These are phyloP conservation scores for Aleiodes leptofemur DNA, from an alignment of 2,888 invertebrate genomes.

Conservation along the genomic window DNA sequence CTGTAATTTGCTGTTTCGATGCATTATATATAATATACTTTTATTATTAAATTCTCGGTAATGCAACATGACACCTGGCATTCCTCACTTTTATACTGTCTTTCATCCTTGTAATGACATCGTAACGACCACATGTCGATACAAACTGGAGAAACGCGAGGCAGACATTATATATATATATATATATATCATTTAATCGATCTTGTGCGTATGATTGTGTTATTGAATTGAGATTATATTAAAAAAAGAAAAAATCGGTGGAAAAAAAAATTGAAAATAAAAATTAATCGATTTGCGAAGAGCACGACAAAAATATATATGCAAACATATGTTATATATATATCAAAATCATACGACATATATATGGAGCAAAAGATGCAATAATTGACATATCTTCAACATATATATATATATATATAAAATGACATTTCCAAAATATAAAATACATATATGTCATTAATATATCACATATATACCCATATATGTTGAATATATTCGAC, in stretches of 20 bases:
- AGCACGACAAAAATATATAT: too few species aligned
- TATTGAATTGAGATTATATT: conserved; percentile 46
- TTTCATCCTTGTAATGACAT: conserved; percentile 53
- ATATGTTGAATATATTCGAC: too few species aligned
- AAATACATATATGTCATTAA: too few species aligned
- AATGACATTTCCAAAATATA: too few species aligned
- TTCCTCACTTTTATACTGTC: conserved; percentile 53
- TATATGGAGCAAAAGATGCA: too few species aligned
- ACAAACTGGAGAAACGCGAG: conserved; percentile 27
- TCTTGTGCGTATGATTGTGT: conserved; percentile 53
- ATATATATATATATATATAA: too few species aligned
- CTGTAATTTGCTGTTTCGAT: conserved; percentile 16
- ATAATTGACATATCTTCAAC: too few species aligned
- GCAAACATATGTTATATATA: too few species aligned
- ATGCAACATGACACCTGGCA: conserved; percentile 53
- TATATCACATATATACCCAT: too few species aligned
- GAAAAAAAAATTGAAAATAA: conserved; percentile 12
- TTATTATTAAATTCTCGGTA: conserved; percentile 47
- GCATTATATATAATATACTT: conserved; percentile 35
- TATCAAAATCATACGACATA: too few species aligned
- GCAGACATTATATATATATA: neutral
- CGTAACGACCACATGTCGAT: conserved; percentile 24
- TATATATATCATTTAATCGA: conserved; percentile 48
- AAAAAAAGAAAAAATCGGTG: neutral
- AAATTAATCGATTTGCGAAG: neutral